These are phyloP conservation scores for Pampusana beccarii DNA, from an alignment of 2,113 vertebrate species.

Conservation along the genomic window DNA sequence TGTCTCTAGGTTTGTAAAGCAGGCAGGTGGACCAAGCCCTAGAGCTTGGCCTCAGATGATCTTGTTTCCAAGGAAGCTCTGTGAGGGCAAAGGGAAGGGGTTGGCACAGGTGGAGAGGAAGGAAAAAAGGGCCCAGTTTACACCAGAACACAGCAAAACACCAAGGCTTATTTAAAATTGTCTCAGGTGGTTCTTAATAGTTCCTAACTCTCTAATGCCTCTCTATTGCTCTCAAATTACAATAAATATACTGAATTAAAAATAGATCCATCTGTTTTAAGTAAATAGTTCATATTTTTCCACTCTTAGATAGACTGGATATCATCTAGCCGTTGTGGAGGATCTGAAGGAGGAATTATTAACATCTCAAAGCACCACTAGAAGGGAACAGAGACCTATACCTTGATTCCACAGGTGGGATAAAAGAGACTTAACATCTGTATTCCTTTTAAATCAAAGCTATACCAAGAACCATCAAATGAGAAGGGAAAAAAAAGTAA, in stretches of 20 bases:
- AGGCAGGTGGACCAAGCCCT: not conserved
- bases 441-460: constrained; percentile 23
- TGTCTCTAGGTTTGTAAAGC: not conserved
- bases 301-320: not conserved
- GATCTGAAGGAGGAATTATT: not conserved
- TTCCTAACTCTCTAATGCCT: not conserved
- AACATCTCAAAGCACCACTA: not conserved
- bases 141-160: not conserved
- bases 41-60: not conserved
- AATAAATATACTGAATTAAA: not conserved
- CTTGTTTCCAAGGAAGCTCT: not conserved
- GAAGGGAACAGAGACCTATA: not conserved
- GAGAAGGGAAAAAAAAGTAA: not conserved
- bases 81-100: not conserved
- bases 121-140: not conserved
- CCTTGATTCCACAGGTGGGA: not conserved
- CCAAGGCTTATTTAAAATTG: not conserved
- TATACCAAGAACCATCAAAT: not conserved
- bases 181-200: not conserved
- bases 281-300: not conserved
- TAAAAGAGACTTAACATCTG: not conserved
- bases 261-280: not conserved
- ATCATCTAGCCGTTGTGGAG: not conserved
- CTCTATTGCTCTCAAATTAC: not conserved
- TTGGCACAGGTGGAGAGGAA: not conserved